Evolutionary conservation across 2,113 vertebrate genomes (phyloP).

Genomic region (Syngnathus typhle): DNA sequence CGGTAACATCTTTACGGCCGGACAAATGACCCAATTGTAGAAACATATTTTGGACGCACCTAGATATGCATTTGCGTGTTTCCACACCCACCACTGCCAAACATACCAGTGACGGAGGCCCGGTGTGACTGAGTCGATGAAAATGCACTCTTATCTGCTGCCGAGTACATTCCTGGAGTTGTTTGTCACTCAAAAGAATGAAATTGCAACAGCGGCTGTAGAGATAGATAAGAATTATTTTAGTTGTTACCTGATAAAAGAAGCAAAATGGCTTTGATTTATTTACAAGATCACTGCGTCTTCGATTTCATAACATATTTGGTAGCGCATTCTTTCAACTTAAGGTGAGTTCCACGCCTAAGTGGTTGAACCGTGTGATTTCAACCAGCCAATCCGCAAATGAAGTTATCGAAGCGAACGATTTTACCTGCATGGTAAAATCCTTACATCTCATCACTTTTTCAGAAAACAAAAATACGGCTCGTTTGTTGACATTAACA

Average conservation of each 20-base stretch:
- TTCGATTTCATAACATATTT: not conserved
- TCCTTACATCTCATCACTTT: too few relatives aligned
- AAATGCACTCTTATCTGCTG: conserved; percentile 13
- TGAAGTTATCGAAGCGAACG: not conserved
- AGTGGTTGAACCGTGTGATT: not conserved
- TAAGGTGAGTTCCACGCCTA: not conserved
- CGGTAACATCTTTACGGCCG: not conserved
- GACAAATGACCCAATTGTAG: not conserved
- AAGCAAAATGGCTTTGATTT: too few relatives aligned
- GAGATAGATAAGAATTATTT: conserved; percentile 11
- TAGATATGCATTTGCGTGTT: not conserved
- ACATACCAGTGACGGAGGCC: conserved; percentile 26
- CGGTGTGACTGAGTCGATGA: not conserved
- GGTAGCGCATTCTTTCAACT: not conserved
- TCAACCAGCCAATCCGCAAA: not conserved
- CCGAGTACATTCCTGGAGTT: conserved; percentile 19
- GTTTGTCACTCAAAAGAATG: conserved; percentile 19
- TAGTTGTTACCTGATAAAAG: not conserved
- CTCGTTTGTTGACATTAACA: not conserved
- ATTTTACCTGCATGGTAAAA: not conserved
- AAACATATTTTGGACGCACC: not conserved
- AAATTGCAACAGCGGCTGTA: not conserved
- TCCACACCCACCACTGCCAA: conserved; percentile 4
- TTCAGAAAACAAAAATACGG: too few relatives aligned
- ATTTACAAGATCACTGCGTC: not conserved